A percentile compares a stretch with the other conserved stretches of the same genome.
phyloP scores from a whole-genome alignment of 2,888 invertebrate species.

The Abscondita cerata region DNA sequence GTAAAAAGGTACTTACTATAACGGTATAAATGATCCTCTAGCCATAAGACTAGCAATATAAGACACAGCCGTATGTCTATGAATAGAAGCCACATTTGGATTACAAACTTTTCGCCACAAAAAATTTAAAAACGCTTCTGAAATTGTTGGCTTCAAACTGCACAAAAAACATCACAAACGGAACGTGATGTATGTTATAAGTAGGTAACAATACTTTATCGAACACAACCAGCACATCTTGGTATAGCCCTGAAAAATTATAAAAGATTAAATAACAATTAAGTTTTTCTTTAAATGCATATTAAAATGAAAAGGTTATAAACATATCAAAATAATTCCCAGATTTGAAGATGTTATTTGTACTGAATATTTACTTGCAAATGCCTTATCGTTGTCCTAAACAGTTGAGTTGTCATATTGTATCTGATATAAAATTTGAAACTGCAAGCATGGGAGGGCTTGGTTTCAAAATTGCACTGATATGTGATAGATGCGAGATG shows the following conservation, averaged over 20 bases:
- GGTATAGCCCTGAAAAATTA: conserved; percentile 62
- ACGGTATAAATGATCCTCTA: conserved; percentile 68
- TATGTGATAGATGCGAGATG: no score
- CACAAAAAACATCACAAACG: conserved; percentile 79
- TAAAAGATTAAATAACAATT: no score
- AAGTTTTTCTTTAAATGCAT: no score
- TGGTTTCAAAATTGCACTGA: no score
- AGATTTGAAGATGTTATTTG: no score
- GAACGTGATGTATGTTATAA: conserved; percentile 80
- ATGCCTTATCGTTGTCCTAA: no score
- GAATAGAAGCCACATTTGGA: conserved; percentile 68
- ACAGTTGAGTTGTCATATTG: no score
- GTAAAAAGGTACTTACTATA: conserved; percentile 62
- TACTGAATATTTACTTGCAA: no score
- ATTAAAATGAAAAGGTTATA: no score
- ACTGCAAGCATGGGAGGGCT: no score
- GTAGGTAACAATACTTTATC: conserved; percentile 84
- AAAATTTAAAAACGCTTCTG: conserved; percentile 72
- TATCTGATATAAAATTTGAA: no score
- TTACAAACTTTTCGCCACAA: conserved; percentile 78
- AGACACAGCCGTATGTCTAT: conserved; percentile 73
- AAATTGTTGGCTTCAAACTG: conserved; percentile 66
- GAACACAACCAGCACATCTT: conserved; percentile 72
- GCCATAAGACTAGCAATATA: conserved; percentile 80
- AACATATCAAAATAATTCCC: no score